Evolutionary conservation across 2,113 vertebrate species (phyloP).

Genomic region (Urocynchramus pylzowi): DNA sequence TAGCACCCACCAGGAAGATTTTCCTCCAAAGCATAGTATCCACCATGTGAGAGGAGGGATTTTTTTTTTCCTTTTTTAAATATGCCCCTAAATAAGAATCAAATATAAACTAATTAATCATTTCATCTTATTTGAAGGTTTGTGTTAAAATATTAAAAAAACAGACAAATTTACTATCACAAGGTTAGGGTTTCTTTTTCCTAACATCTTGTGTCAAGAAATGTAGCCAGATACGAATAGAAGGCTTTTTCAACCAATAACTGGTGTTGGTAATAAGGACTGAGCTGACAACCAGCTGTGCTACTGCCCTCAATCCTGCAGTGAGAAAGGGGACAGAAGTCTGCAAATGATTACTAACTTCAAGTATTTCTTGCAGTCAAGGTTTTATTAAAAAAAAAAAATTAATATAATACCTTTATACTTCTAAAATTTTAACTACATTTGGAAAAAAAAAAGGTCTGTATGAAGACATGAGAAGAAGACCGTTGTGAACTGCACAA

Average conservation of each 20-base stretch:
- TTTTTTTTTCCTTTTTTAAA: neutral
- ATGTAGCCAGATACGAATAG: constrained; percentile 61
- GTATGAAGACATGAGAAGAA: constrained; percentile 66
- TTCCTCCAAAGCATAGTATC: too few relatives aligned
- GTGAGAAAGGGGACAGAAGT: constrained; percentile 56
- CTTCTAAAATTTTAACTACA: constrained; percentile 64
- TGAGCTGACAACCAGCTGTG: constrained; percentile 70
- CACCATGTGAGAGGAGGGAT: neutral
- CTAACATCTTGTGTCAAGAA: constrained; percentile 51
- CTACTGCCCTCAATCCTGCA: constrained; percentile 45
- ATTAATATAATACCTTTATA: constrained; percentile 71
- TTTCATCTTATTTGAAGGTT: constrained; percentile 55
- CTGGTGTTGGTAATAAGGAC: constrained; percentile 70
- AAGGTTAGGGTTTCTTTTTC: constrained; percentile 42
- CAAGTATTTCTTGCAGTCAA: constrained; percentile 63
- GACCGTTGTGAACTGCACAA: constrained; percentile 65
- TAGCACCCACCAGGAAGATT: constrained; percentile 37
- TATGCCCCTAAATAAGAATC: neutral
- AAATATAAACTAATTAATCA: neutral
- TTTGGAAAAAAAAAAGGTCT: constrained; percentile 32
- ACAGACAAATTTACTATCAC: constrained; percentile 29
- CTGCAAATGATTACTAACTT: constrained; percentile 63
- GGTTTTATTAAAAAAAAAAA: constrained; percentile 73
- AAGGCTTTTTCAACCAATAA: constrained; percentile 69
- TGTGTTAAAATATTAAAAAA: constrained; percentile 47